Evolutionary conservation across 2,113 vertebrate genomes (phyloP).

Genomic region (Thalassarche chlororhynchos): DNA sequence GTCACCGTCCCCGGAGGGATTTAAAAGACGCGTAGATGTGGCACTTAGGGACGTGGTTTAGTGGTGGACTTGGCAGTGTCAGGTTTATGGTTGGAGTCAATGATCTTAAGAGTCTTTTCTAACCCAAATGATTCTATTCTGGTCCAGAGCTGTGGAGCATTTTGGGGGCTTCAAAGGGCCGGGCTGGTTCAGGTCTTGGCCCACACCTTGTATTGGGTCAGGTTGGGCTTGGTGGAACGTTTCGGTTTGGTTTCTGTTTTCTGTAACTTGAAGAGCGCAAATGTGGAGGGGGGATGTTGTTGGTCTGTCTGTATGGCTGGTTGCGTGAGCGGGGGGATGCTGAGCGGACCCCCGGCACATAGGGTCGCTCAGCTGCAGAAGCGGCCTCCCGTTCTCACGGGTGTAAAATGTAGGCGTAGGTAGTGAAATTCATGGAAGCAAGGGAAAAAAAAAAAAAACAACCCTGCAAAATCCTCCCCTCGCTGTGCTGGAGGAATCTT

Average conservation of each 20-base stretch:
- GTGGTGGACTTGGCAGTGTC: not conserved
- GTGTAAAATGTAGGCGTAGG: too few species aligned
- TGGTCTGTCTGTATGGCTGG: too few species aligned
- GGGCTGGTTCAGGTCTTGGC: not conserved
- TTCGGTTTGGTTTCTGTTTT: not conserved
- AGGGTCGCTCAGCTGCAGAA: not conserved
- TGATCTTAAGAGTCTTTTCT: not conserved
- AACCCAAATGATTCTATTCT: not conserved
- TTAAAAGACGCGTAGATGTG: rapidly evolving
- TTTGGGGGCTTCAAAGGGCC: not conserved
- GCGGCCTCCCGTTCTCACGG: not conserved
- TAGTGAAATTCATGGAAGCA: not conserved
- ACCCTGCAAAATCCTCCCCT: too few species aligned
- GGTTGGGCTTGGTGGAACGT: not conserved
- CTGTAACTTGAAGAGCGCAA: rapidly evolving
- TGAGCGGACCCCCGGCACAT: rapidly evolving
- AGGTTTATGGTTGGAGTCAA: rapidly evolving
- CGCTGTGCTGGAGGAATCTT: not conserved
- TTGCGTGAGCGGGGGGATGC: not conserved
- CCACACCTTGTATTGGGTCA: too few species aligned
- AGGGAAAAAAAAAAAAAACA: too few species aligned
- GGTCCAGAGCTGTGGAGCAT: not conserved
- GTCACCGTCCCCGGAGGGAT: too few species aligned
- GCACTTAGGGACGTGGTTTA: rapidly evolving
- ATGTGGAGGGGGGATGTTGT: rapidly evolving